Percentiles rank a stretch among this genome's conserved stretches.
Conservation (phyloP, 1,140 invertebrate genomes). For the Sesamia nonagrioides region DNA sequence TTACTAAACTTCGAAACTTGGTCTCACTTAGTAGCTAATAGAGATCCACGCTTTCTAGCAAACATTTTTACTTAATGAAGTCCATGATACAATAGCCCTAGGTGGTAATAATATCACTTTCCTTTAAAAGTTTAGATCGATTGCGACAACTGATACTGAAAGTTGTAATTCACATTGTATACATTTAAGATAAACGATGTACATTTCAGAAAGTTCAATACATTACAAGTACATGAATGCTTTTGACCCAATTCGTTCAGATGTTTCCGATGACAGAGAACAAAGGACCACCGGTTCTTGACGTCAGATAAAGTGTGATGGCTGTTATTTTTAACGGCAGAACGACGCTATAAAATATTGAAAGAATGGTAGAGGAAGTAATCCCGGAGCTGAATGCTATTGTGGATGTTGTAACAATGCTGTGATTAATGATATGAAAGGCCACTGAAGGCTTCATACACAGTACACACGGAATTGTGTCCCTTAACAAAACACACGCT, state of each 20-base stretch:
- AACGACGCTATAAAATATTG: constrained; percentile 45
- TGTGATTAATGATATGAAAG: constrained; percentile 54
- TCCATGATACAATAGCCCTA: no score
- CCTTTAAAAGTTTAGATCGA: no score
- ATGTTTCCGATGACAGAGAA: constrained; percentile 39
- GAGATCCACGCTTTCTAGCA: no score
- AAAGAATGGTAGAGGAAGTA: constrained; percentile 46
- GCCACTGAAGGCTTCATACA: constrained; percentile 39
- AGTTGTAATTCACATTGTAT: background rate
- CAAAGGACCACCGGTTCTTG: constrained; percentile 29
- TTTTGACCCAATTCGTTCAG: constrained; percentile 42
- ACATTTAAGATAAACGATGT: background rate
- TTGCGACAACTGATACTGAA: background rate
- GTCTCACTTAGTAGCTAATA: no score
- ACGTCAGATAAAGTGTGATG: constrained; percentile 44
- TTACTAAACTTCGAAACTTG: no score
- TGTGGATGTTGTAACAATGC: constrained; percentile 54
- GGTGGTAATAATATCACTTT: no score
- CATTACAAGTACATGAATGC: constrained; percentile 25
- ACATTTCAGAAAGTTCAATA: constrained; percentile 18
- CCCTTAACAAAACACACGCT: constrained; percentile 29
- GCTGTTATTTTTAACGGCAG: constrained; percentile 44
- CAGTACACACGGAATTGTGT: constrained; percentile 1
- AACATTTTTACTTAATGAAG: no score
- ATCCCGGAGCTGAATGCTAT: constrained; percentile 47